Base-by-base conservation (phyloP, 2,113 vertebrate species). In the Spea bombifrons region DNA sequence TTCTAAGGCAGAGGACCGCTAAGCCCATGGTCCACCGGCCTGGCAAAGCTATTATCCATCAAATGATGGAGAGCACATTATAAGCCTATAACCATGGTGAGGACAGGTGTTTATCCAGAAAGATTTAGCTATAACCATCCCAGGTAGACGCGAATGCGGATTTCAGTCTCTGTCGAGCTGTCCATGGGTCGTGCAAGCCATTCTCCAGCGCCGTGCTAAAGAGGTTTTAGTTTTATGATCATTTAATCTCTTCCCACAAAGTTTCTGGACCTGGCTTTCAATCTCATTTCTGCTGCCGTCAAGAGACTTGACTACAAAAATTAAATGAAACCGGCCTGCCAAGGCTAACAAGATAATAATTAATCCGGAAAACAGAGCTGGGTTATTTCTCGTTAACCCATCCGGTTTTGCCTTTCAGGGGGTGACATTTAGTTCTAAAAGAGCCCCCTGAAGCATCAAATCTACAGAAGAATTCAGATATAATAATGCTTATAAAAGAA, bases 281-380 rank as follows among this genome's bases (percentile, higher is more conserved):
- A 70, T 70, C 75, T 70, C 61, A 77, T 77, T 70, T 77, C 55
- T 77, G 75, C 68, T 67, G 81, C 81, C 64, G 71, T 82, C 75
- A 64, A 70, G 75, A 77, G 75, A 71, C 70, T 77, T 50, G 45
- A 49, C 66, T 63, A 59, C 52, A 69, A 70, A 70, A 77, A 77
- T 70, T 63, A 77, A 61, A 70, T 52, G 68, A 77, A 70, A 55
- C 57, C 44, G 66, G 66, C 61, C 75, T 70, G 66, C 55, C 75
- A 77, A 77, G 75, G 75, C 75, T 77, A 77, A 77, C 75, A 48
- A 71, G 75, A 55, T 77, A 71, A 70, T 77, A 77, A 77, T 77
- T 77, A 77, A 77, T 77, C 70, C 44, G 7, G 45, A 61, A 68
- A 69, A 59, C 10, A 13, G 4, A 13, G 4, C 10, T 9, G 12